These are phyloP conservation scores for Creontiades dilutus DNA, from an alignment of 2,888 invertebrate genomes.

Conservation along the genomic window DNA sequence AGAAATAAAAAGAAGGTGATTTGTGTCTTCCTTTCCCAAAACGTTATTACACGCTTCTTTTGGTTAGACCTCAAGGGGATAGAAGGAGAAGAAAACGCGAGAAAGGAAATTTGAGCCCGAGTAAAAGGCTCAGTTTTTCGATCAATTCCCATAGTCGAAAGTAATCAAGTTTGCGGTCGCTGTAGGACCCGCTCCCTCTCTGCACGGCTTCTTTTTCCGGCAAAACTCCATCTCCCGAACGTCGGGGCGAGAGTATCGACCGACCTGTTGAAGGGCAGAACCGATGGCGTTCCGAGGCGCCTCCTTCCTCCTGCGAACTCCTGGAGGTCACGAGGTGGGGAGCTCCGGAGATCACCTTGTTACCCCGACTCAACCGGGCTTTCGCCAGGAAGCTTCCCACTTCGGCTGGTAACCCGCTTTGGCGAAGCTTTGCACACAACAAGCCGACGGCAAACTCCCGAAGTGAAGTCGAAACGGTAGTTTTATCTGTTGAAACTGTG, in stretches of 20 bases:
- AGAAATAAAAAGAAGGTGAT: not conserved
- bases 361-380: not conserved
- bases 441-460: not conserved
- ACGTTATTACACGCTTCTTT: constrained; percentile 7
- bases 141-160: constrained; percentile 18
- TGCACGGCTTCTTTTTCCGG: not conserved
- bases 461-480: not conserved
- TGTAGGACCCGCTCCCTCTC: not conserved
- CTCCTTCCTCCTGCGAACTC: constrained; percentile 11
- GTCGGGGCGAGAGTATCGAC: constrained; percentile 28
- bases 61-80: not conserved
- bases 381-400: not conserved
- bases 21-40: not conserved
- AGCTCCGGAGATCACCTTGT: constrained; percentile 46
- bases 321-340: not conserved
- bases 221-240: constrained; percentile 40
- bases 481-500: no score
- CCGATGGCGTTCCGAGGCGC: constrained; percentile 26
- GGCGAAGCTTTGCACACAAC: not conserved
- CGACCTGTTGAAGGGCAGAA: constrained; percentile 53
- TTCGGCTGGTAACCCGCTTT: not conserved
- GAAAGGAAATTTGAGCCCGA: constrained; percentile 18
- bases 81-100: constrained; percentile 8
- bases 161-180: constrained; percentile 51
- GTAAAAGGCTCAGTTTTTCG: constrained; percentile 29